phyloP scores from a whole-genome alignment of 2,797 vertebrate species.

The Bovichtus diacanthus region DNA sequence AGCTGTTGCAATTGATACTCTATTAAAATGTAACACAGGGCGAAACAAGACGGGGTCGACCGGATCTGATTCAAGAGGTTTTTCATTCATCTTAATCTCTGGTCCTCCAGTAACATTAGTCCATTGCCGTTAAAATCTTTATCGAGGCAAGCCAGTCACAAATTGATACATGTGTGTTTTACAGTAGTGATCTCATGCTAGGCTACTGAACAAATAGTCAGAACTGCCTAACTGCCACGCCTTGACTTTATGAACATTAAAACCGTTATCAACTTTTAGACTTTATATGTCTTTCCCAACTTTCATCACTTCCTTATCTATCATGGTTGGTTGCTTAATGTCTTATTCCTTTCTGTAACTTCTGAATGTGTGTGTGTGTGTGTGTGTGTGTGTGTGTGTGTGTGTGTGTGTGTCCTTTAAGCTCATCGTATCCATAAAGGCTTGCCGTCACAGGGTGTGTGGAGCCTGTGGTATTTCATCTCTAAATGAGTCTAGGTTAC shows the following conservation, averaged over 20 bases:
- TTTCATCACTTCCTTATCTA: slow-evolving; percentile 1
- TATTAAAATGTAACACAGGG: slow-evolving; percentile 4
- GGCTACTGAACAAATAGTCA: not conserved
- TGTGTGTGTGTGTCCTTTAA: not conserved
- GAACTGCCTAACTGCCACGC: not conserved
- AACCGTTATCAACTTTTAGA: not conserved
- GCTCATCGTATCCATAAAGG: slow-evolving; percentile 15
- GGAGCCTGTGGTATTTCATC: slow-evolving; percentile 41
- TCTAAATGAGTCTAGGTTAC: slow-evolving; percentile 54
- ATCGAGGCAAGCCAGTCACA: slow-evolving; percentile 35
- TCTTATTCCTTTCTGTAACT: not conserved
- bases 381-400: slow-evolving; percentile 4
- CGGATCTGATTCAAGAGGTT: slow-evolving; percentile 53
- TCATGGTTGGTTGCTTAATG: not conserved
- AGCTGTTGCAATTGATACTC: not conserved
- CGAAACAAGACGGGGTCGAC: slow-evolving; percentile 22
- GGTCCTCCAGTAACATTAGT: slow-evolving; percentile 49
- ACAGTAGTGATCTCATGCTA: not conserved
- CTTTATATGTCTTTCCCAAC: not conserved
- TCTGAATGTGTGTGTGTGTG: not conserved
- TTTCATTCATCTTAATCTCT: slow-evolving; percentile 62
- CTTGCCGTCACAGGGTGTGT: slow-evolving; percentile 32
- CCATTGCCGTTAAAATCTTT: slow-evolving; percentile 30
- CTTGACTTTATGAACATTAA: slow-evolving; percentile 21
- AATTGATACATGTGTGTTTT: slow-evolving; percentile 37